phyloP scores from a whole-genome alignment of 30 jellyfish, hydroid and myxozoan species.

The Pseudorhiza aurosa region DNA sequence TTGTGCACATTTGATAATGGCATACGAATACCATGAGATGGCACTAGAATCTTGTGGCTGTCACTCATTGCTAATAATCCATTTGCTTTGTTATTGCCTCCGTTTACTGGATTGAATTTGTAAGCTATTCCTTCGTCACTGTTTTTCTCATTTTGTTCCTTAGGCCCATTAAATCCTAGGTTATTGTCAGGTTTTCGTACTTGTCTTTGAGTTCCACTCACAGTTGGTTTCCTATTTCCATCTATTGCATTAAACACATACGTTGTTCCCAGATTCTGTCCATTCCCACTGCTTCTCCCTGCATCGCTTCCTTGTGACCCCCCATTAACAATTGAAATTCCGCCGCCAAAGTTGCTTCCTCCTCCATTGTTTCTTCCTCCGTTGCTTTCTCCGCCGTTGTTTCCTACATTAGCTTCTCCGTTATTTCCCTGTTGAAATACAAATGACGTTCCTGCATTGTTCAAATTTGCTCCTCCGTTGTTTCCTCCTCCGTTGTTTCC shows the following conservation, averaged over 20 bases:
- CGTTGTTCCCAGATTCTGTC: conserved; percentile 41
- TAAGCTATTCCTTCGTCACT: conserved; percentile 1
- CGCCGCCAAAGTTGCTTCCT: conserved; percentile 10
- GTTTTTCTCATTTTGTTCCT: not conserved
- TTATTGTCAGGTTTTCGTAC: conserved; percentile 32
- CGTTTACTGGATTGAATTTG: conserved; percentile 23
- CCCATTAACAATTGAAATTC: conserved; percentile 8
- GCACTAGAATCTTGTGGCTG: conserved; percentile 42
- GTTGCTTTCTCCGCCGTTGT: not conserved
- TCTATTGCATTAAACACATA: conserved; percentile 25
- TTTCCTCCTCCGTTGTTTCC: conserved; percentile 35
- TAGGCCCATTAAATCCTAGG: conserved; percentile 11
- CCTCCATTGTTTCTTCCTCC: conserved; percentile 19
- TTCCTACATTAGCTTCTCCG: conserved; percentile 25
- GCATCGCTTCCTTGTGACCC: conserved; percentile 39
- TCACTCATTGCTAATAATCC: not conserved
- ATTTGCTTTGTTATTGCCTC: not conserved
- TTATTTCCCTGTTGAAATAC: conserved; percentile 19
- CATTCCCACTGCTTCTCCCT: not conserved
- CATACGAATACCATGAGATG: conserved; percentile 16
- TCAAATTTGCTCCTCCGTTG: conserved; percentile 1
- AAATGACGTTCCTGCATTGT: conserved; percentile 9
- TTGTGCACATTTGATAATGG: conserved; percentile 30
- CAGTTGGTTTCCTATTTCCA: conserved; percentile 51
- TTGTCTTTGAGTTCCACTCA: conserved; percentile 56